phyloP scores from a whole-genome alignment of 1,140 invertebrate species.

The Pseudomyrmex gracilis region DNA sequence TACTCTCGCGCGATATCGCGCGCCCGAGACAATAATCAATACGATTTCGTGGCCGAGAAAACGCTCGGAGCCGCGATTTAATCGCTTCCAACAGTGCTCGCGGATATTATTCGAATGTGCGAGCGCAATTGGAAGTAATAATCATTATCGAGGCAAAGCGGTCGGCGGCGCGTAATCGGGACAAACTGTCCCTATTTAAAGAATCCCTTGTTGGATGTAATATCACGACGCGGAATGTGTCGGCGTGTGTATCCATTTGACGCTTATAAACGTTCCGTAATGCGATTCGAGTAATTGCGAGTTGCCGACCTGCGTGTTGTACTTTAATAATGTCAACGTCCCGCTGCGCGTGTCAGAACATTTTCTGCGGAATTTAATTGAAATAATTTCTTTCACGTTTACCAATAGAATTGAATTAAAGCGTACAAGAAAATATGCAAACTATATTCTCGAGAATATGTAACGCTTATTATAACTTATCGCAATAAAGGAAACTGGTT shows the following conservation, averaged over 20 bases:
- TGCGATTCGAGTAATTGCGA: background rate
- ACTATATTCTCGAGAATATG: too few relatives aligned
- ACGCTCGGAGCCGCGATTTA: constrained; percentile 37
- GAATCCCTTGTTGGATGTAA: background rate
- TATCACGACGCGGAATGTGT: background rate
- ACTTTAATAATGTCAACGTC: constrained; percentile 11
- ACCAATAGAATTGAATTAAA: background rate
- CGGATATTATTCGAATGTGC: constrained; percentile 41
- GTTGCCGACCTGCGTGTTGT: background rate
- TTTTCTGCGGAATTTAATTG: too few relatives aligned
- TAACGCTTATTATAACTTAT: too few relatives aligned
- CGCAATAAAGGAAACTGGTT: too few relatives aligned
- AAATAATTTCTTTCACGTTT: too few relatives aligned
- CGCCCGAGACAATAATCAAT: constrained; percentile 41
- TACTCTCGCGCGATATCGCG: constrained; percentile 1
- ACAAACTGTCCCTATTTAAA: background rate
- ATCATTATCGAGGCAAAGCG: constrained; percentile 10
- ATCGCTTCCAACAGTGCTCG: constrained; percentile 12
- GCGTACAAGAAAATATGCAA: background rate
- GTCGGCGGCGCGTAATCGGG: background rate
- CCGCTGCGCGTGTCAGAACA: background rate
- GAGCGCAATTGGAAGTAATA: constrained; percentile 25
- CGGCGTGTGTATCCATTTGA: background rate
- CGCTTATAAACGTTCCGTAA: constrained; percentile 9
- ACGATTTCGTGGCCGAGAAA: constrained; percentile 44